phyloP scores from a whole-genome alignment of 2,113 vertebrate genomes.

The Monopterus albus region DNA sequence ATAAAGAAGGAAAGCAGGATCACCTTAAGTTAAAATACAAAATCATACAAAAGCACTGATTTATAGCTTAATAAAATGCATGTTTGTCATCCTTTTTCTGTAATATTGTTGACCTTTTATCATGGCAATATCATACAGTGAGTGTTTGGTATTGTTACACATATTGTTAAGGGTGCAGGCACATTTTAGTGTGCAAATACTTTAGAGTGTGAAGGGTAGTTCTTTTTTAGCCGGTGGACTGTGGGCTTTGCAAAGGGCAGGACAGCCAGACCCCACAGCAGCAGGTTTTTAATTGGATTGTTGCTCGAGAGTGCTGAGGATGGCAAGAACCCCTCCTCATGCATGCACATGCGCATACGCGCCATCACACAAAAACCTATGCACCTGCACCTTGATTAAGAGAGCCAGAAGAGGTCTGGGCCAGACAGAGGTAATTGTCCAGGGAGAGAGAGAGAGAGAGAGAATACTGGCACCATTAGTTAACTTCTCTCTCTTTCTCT shows the following conservation, averaged over 20 bases:
- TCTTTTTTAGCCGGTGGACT: constrained; percentile 63
- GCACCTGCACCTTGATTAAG: constrained; percentile 79
- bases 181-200: constrained; percentile 16
- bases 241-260: constrained; percentile 25
- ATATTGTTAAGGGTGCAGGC: not conserved
- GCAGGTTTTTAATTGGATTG: constrained; percentile 79
- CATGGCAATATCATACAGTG: too few species aligned
- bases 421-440: constrained; percentile 68
- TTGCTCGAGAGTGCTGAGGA: constrained; percentile 75
- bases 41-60: too few species aligned
- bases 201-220: constrained; percentile 26
- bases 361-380: constrained; percentile 21
- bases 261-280: constrained; percentile 54
- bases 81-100: too few species aligned
- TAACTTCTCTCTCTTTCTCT: constrained; percentile 42
- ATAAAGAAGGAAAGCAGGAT: too few species aligned
- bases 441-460: constrained; percentile 57
- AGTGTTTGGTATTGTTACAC: too few species aligned
- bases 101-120: too few species aligned
- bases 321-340: constrained; percentile 61
- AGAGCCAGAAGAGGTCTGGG: constrained; percentile 65
- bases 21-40: too few species aligned
- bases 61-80: too few species aligned
- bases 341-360: constrained; percentile 12
- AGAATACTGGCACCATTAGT: constrained; percentile 61